Evolutionary conservation across 2,113 vertebrate species (phyloP).

Genomic region (Chionis minor): DNA sequence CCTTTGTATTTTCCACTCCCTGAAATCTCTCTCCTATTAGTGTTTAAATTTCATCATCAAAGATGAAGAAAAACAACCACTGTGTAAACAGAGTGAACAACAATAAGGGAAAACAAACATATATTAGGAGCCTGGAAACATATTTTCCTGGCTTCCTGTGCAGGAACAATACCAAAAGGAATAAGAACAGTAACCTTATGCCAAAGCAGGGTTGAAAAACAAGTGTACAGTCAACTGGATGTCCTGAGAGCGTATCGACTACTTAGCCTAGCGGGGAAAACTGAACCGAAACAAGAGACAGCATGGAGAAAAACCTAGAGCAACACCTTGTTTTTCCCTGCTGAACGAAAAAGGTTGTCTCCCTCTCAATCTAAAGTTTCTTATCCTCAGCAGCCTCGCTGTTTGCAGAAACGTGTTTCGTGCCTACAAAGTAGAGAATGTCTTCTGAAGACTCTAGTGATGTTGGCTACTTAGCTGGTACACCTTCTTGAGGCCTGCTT

Average conservation of each 20-base stretch:
- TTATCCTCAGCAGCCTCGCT: not conserved
- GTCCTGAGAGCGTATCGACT: not conserved
- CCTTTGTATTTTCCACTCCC: not conserved
- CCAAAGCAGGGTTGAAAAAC: conserved; percentile 48
- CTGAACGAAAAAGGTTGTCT: not conserved
- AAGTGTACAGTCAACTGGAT: not conserved
- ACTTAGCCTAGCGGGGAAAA: not conserved
- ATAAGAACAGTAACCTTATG: conserved; percentile 21
- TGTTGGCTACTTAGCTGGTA: not conserved
- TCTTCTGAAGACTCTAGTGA: not conserved
- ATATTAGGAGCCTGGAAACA: conserved; percentile 46
- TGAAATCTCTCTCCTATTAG: not conserved
- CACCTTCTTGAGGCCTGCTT: not conserved
- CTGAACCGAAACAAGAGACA: not conserved
- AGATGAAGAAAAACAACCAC: conserved; percentile 29
- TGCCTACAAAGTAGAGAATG: not conserved
- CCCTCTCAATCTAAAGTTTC: not conserved
- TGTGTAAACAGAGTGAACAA: conserved; percentile 46
- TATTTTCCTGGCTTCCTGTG: conserved; percentile 63
- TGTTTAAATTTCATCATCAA: conserved; percentile 7
- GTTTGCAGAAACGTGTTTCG: not conserved
- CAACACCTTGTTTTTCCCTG: not conserved
- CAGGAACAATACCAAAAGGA: conserved; percentile 51
- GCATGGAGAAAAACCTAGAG: rapidly evolving
- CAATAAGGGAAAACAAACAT: conserved; percentile 41